Evolutionary conservation across 2,797 vertebrate genomes (phyloP), one percentile per base, ranked within the genome.

Genomic region (Artibeus jamaicensis): DNA sequence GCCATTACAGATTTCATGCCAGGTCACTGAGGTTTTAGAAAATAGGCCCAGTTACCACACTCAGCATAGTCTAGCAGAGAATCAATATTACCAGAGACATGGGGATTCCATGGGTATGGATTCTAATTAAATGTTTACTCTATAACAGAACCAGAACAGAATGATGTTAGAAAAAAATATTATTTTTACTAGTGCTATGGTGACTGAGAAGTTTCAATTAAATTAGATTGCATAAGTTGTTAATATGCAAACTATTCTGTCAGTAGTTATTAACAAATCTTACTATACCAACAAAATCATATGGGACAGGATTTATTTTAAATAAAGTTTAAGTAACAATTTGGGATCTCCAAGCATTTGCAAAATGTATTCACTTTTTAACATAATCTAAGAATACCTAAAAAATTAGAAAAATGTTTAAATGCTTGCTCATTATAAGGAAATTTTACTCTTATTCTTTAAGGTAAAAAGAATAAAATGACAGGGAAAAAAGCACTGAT

Each of bases 371-470:
- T 84, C 22, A 15, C 0, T 26, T 83, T 94, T 62, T 44, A 81
- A 15, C 79, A 67, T 11, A 87, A 62, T n/a, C 6, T 0, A 87
- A 32, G 5, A 92, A 95, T 59, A 77, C 53, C 42, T 3, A 5
- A 68, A 81, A 76, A 88, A 71, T 24, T 65, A 32, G 18, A 53
- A 2, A 42, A 67, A 73, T 71, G 8, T 93, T 92, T 73, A 93
- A 91, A 85, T 67, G 19, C 0, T 5, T 22, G 34, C 3, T 91
- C 3, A 65, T 87, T 26, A 55, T 1, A 77, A 74, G 14, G 6
- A n/a, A 96, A 73, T 34, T 77, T 86, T 89, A 91, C 37, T n/a
- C 34, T 24, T 83, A n/a, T 70, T 73, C 6, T 77, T 94, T 87
- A 82, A 86, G 39, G 71, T 6, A 62, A 57, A 48, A 81, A 78